These are phyloP conservation scores for Tetropium fuscum DNA, from an alignment of 2,888 invertebrate genomes.

Conservation along the genomic window DNA sequence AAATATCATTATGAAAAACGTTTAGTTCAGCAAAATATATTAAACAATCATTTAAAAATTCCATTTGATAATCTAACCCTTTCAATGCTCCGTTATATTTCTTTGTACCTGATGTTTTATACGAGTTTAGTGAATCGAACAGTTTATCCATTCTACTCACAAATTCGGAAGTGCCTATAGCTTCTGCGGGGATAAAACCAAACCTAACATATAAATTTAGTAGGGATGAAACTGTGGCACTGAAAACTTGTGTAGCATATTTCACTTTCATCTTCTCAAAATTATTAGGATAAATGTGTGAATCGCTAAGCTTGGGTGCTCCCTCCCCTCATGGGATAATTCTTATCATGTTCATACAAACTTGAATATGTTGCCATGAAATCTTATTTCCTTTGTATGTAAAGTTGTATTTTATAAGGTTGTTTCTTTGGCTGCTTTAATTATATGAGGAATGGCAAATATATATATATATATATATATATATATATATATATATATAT, in stretches of 20 bases:
- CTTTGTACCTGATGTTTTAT: constrained; percentile 3
- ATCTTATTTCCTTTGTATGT: constrained; percentile 28
- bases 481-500: no score
- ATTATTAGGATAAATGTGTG: constrained; percentile 37
- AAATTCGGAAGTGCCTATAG: constrained; percentile 1
- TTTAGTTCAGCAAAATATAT: not conserved
- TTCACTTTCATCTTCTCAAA: constrained; percentile 46
- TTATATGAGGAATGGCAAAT: no score
- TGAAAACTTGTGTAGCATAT: constrained; percentile 33
- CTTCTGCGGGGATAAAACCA: constrained; percentile 1
- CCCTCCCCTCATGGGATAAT: constrained; percentile 28
- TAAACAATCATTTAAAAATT: constrained; percentile 1
- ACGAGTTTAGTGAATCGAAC: constrained; percentile 7
- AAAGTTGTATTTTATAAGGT: constrained; percentile 34
- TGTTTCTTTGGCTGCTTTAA: no score
- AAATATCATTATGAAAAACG: not conserved
- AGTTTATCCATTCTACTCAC: constrained; percentile 2
- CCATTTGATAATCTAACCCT: not conserved
- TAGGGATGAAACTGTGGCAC: constrained; percentile 20
- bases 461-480: no score
- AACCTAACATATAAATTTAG: constrained; percentile 6
- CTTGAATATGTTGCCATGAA: constrained; percentile 21
- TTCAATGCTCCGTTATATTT: constrained; percentile 3
- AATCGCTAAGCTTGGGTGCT: constrained; percentile 38
- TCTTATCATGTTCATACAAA: constrained; percentile 23